A percentile compares a stretch with the other conserved stretches of the same genome.
These are phyloP conservation scores for Nephotettix cincticeps DNA, from an alignment of 1,140 invertebrate species.

Conservation along the genomic window DNA sequence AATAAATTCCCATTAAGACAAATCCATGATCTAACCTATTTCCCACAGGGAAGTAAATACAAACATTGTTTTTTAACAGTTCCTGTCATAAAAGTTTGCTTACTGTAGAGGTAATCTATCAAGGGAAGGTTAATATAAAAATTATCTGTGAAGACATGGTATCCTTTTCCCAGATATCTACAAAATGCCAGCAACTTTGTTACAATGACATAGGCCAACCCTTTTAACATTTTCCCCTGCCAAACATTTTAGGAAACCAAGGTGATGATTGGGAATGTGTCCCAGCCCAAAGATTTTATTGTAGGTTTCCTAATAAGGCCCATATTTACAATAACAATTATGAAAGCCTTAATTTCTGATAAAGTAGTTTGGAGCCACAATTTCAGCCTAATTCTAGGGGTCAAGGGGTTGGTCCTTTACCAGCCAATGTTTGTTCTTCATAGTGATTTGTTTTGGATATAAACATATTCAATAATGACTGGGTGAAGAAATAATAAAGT, in stretches of 20 bases:
- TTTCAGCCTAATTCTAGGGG: not conserved
- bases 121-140: not conserved
- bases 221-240: not conserved
- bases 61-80: not conserved
- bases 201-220: not conserved
- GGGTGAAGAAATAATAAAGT: slow-evolving; percentile 3
- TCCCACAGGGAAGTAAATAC: too few relatives aligned
- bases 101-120: not conserved
- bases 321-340: slow-evolving; percentile 3
- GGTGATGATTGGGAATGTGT: not conserved
- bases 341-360: not conserved
- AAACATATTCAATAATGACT: not conserved
- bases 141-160: not conserved
- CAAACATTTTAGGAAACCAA: not conserved
- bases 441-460: not conserved
- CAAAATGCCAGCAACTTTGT: not conserved
- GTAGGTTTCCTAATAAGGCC: slow-evolving; percentile 8
- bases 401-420: not conserved
- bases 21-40: too few relatives aligned
- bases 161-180: not conserved
- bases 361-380: not conserved
- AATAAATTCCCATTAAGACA: too few relatives aligned
- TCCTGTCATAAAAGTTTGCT: not conserved
- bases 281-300: not conserved
- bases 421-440: not conserved